Evolutionary conservation across 2,888 invertebrate genomes (phyloP).

Genomic region (Meiosimyza decipiens): DNA sequence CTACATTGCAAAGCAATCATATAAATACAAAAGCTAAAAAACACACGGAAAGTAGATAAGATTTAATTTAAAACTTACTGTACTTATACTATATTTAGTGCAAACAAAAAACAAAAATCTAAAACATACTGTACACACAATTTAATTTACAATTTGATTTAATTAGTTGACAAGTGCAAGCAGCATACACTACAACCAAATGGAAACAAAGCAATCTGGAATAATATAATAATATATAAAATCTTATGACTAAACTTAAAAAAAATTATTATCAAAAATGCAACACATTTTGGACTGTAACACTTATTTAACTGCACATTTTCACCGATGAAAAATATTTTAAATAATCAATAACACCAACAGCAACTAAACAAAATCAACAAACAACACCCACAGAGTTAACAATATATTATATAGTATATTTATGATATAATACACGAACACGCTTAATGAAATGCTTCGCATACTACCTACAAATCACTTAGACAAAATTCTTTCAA

Average conservation of each 20-base stretch:
- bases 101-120: not conserved
- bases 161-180: too few relatives aligned
- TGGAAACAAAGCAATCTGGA: too few relatives aligned
- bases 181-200: too few relatives aligned
- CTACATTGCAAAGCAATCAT: not conserved
- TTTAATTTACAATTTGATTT: too few relatives aligned
- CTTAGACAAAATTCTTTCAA: not conserved
- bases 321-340: not conserved
- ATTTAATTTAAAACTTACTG: not conserved
- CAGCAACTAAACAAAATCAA: too few relatives aligned
- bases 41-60: not conserved
- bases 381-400: conserved; percentile 27
- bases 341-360: conserved; percentile 21
- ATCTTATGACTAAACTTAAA: too few relatives aligned
- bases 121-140: too few relatives aligned
- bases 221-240: too few relatives aligned
- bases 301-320: too few relatives aligned
- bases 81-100: not conserved
- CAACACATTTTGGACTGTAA: too few relatives aligned
- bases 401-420: conserved; percentile 23
- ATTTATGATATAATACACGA: conserved; percentile 21
- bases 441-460: conserved; percentile 1
- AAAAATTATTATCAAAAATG: too few relatives aligned
- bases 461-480: not conserved
- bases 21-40: not conserved